A percentile compares a stretch with the other conserved stretches of the same genome.
phyloP scores from a whole-genome alignment of 2,888 invertebrate species.

The Rotaria sp. region DNA sequence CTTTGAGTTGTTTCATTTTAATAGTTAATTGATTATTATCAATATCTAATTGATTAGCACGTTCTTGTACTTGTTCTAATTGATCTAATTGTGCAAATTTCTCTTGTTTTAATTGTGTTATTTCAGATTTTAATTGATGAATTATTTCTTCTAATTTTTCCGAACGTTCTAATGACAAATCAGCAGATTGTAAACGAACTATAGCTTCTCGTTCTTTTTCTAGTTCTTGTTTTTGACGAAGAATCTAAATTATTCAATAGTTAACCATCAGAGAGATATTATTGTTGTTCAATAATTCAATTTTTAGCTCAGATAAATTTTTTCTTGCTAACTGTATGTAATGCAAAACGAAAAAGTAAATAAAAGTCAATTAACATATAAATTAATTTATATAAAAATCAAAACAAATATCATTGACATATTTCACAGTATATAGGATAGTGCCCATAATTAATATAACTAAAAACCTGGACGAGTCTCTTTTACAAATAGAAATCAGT shows the following conservation, averaged over 20 bases:
- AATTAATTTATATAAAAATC: neutral
- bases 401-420: neutral
- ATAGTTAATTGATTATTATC: neutral
- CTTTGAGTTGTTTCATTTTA: conserved; percentile 27
- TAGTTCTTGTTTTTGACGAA: neutral
- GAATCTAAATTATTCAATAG: neutral
- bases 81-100: neutral
- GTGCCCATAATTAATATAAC: neutral
- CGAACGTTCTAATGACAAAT: conserved; percentile 22
- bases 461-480: neutral
- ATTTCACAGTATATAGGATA: neutral
- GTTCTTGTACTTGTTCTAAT: neutral
- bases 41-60: neutral
- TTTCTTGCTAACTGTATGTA: neutral
- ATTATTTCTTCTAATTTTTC: conserved; percentile 26
- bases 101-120: neutral
- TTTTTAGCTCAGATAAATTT: neutral
- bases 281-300: neutral
- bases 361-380: too few species aligned
- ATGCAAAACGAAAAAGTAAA: too few species aligned
- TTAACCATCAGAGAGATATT: neutral
- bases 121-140: neutral
- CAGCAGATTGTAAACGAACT: neutral
- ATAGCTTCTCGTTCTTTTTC: neutral
- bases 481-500: neutral